These are phyloP conservation scores for Drosophila paranaensis DNA, from an alignment of 2,888 invertebrate genomes.

Conservation along the genomic window DNA sequence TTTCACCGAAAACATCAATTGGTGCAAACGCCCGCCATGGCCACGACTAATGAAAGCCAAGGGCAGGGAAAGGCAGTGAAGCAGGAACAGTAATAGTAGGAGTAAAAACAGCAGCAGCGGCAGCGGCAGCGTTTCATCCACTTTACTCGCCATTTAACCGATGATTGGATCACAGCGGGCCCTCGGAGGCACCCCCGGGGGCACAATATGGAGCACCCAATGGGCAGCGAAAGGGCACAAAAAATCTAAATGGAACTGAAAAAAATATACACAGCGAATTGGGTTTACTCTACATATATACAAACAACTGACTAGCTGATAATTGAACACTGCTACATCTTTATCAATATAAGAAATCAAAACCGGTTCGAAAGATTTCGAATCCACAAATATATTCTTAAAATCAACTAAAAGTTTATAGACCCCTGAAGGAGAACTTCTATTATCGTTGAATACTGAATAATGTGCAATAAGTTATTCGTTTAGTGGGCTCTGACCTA, in stretches of 20 bases:
- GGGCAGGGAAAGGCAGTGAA: conserved; percentile 15
- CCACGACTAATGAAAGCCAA: conserved; percentile 68
- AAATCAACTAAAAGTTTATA: too few species aligned
- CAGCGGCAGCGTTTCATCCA: conserved; percentile 41
- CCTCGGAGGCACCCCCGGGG: conserved; percentile 13
- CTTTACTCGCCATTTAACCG: conserved; percentile 77
- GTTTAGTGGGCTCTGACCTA: too few species aligned
- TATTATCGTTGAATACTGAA: too few species aligned
- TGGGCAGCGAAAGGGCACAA: conserved; percentile 37
- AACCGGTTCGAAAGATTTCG: too few species aligned
- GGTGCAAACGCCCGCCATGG: conserved; percentile 40
- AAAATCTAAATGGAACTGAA: conserved; percentile 27
- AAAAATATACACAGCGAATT: background rate
- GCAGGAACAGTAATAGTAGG: background rate
- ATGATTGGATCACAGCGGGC: conserved; percentile 71
- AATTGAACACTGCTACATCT: too few species aligned
- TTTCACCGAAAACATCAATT: conserved; percentile 65
- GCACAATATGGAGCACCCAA: conserved; percentile 29
- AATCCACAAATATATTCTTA: too few species aligned
- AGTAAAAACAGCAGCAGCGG: conserved; percentile 13
- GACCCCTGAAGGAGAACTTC: too few species aligned
- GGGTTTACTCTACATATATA: conserved; percentile 13
- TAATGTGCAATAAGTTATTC: too few species aligned
- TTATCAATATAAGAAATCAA: too few species aligned
- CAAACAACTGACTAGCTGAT: too few species aligned